phyloP scores from a whole-genome alignment of 2,888 invertebrate species.

The Drosophila lutescens region DNA sequence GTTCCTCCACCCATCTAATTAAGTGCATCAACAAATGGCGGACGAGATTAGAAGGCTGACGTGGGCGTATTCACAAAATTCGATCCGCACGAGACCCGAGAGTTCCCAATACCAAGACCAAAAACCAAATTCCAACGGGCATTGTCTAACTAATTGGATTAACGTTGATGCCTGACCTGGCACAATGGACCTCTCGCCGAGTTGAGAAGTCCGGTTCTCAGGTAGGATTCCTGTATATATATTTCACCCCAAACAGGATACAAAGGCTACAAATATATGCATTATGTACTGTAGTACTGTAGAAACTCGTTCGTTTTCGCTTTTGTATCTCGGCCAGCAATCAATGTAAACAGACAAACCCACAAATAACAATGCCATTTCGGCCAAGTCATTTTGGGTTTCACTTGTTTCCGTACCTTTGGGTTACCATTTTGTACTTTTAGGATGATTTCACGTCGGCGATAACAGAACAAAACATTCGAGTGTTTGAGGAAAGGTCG shows the following conservation, averaged over 20 bases:
- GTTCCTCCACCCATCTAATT: conserved; percentile 47
- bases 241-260: conserved; percentile 12
- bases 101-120: conserved; percentile 11
- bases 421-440: conserved; percentile 40
- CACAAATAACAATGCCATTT: conserved; percentile 48
- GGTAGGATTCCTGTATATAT: conserved; percentile 28
- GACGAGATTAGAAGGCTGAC: conserved; percentile 27
- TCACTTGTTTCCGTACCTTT: conserved; percentile 17
- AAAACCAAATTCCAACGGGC: conserved; percentile 15
- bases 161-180: conserved; percentile 68
- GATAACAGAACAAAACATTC: conserved; percentile 53
- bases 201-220: conserved; percentile 8
- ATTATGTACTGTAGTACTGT: conserved; percentile 1
- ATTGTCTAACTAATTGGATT: conserved; percentile 76
- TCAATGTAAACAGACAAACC: conserved; percentile 70
- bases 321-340: conserved; percentile 50
- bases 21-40: conserved; percentile 55
- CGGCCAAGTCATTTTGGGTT: conserved; percentile 63
- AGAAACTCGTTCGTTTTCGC: conserved; percentile 42
- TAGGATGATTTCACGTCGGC: conserved; percentile 54
- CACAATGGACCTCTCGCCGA: conserved; percentile 44
- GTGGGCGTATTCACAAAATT: conserved; percentile 31
- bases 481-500: conserved; percentile 22
- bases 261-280: conserved; percentile 57
- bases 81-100: conserved; percentile 41